A percentile compares a stretch with the other conserved stretches of the same genome.
Conservation (phyloP, 2,797 vertebrate genomes). For the Enteromius viviparus region DNA sequence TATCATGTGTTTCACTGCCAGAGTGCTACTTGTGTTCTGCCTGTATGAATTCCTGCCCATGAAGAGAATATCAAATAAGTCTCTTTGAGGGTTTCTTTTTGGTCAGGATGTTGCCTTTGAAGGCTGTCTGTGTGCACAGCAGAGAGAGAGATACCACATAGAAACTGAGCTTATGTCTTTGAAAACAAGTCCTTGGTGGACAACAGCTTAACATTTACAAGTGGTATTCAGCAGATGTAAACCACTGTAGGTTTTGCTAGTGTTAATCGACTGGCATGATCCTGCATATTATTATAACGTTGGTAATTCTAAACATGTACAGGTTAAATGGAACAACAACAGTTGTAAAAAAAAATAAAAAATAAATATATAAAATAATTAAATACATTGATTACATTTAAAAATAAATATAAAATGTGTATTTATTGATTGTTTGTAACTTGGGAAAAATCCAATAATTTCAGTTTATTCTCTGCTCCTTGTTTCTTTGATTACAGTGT, state of each 20-base stretch:
- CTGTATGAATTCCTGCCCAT: neutral
- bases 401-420: no score
- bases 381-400: no score
- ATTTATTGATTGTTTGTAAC: no score
- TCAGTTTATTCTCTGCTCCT: neutral
- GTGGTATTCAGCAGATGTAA: conserved; percentile 25
- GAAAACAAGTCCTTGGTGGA: conserved; percentile 15
- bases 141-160: neutral
- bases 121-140: neutral
- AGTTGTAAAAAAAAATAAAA: neutral
- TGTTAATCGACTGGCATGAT: neutral
- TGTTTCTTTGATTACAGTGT: neutral
- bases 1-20: neutral
- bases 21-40: conserved; percentile 8
- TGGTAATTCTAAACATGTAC: neutral
- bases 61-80: neutral
- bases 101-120: neutral
- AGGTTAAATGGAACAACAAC: neutral
- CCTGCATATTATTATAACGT: neutral
- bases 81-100: neutral
- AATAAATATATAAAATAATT: no score
- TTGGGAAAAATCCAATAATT: neutral
- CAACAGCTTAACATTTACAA: conserved; percentile 20
- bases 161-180: neutral
- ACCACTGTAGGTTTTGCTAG: neutral